Evolutionary conservation across 2,113 vertebrate genomes (phyloP).

Genomic region (Dendrocopos noguchii): DNA sequence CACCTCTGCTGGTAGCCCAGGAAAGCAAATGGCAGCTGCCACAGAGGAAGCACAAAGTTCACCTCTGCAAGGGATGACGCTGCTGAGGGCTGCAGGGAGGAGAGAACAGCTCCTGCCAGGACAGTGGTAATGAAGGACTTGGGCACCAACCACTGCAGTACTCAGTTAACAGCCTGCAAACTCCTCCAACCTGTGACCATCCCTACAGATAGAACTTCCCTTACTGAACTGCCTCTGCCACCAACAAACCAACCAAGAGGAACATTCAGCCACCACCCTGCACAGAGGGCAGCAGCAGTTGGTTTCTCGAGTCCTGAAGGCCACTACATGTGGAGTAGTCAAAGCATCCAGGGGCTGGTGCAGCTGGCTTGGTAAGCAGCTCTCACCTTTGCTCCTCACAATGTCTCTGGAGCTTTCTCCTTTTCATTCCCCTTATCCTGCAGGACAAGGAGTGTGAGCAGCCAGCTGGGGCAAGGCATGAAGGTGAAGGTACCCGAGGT

Average conservation of each 20-base stretch:
- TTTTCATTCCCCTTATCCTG: background rate
- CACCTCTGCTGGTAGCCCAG: fast-evolving
- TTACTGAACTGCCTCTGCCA: background rate
- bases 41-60: background rate
- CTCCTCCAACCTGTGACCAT: background rate
- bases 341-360: background rate
- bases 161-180: background rate
- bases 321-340: fast-evolving
- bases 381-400: background rate
- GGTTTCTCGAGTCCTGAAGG: background rate
- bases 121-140: fast-evolving
- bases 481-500: background rate
- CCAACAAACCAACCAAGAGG: background rate
- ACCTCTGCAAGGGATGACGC: background rate
- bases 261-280: too few species aligned
- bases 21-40: background rate
- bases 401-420: background rate
- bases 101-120: fast-evolving
- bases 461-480: background rate
- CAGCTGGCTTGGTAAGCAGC: background rate
- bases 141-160: background rate
- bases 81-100: background rate
- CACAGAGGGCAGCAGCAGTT: background rate
- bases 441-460: background rate
- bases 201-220: background rate